Evolutionary conservation across 2,113 vertebrate species (phyloP).

Genomic region (Rynchops niger): DNA sequence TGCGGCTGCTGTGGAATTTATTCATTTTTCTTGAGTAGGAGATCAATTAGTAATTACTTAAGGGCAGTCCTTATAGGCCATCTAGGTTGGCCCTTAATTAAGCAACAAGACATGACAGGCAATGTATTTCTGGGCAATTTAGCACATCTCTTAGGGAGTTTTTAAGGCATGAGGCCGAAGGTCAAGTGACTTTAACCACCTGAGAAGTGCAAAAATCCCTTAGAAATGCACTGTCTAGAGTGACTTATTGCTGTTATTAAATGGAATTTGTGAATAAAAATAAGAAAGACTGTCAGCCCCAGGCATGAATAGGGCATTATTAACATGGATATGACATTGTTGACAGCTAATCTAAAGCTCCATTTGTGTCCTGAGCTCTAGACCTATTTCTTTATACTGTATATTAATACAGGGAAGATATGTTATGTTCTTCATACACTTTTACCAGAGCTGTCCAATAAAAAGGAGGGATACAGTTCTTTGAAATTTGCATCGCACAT

Average conservation of each 20-base stretch:
- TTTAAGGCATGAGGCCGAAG: slow-evolving; percentile 73
- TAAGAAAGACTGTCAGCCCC: slow-evolving; percentile 64
- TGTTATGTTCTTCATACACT: background rate
- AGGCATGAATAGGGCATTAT: slow-evolving; percentile 53
- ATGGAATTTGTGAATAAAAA: slow-evolving; percentile 67
- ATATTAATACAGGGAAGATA: background rate
- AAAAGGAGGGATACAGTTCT: background rate
- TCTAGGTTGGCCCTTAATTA: slow-evolving; percentile 75
- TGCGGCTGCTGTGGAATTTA: slow-evolving; percentile 20
- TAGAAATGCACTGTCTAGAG: slow-evolving; percentile 70
- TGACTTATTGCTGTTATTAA: slow-evolving; percentile 67
- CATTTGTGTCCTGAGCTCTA: slow-evolving; percentile 38
- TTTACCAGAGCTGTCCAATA: background rate
- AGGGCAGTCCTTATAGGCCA: slow-evolving; percentile 65
- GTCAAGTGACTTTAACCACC: slow-evolving; percentile 79
- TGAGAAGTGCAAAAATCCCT: slow-evolving; percentile 75
- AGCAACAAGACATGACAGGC: slow-evolving; percentile 78
- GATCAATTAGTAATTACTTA: slow-evolving; percentile 73
- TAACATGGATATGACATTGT: slow-evolving; percentile 63
- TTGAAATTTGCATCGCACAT: background rate
- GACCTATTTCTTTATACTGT: background rate
- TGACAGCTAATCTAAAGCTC: slow-evolving; percentile 65
- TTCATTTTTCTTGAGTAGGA: slow-evolving; percentile 63
- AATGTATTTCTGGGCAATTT: slow-evolving; percentile 79
- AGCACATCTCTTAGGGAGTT: slow-evolving; percentile 75